Conservation (phyloP, 1,140 invertebrate genomes). For the Mercenaria mercenaria region DNA sequence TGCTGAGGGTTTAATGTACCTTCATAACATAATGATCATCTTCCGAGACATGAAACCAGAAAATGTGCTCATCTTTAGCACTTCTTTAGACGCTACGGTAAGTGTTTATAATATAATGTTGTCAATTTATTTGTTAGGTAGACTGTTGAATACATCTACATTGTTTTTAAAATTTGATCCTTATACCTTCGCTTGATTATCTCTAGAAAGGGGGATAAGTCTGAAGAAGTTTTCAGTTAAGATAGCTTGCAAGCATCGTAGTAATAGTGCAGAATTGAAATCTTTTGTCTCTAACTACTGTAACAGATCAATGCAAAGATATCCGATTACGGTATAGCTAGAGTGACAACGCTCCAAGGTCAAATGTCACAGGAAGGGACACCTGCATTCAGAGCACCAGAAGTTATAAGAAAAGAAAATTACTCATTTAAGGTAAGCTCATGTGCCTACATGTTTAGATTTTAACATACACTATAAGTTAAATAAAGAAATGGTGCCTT, state of each 20-base stretch:
- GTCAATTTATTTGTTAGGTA: not conserved
- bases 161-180: no score
- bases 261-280: no score
- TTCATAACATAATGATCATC: constrained; percentile 81
- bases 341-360: constrained; percentile 81
- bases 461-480: no score
- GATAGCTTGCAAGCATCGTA: no score
- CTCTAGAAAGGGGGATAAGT: no score
- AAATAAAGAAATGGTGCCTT: no score
- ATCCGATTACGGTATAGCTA: constrained; percentile 84
- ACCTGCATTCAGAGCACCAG: constrained; percentile 82
- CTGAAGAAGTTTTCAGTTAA: no score
- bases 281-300: no score
- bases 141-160: no score
- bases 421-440: constrained; percentile 81
- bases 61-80: constrained; percentile 83
- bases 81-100: constrained; percentile 76
- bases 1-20: constrained; percentile 81
- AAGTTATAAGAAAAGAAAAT: constrained; percentile 81
- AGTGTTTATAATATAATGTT: constrained; percentile 44
- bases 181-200: no score
- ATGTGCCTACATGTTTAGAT: no score
- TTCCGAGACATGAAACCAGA: constrained; percentile 85
- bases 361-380: constrained; percentile 82
- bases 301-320: constrained; percentile 84